Evolutionary conservation across 1,140 invertebrate genomes (phyloP).

Genomic region (Heliconius congener): DNA sequence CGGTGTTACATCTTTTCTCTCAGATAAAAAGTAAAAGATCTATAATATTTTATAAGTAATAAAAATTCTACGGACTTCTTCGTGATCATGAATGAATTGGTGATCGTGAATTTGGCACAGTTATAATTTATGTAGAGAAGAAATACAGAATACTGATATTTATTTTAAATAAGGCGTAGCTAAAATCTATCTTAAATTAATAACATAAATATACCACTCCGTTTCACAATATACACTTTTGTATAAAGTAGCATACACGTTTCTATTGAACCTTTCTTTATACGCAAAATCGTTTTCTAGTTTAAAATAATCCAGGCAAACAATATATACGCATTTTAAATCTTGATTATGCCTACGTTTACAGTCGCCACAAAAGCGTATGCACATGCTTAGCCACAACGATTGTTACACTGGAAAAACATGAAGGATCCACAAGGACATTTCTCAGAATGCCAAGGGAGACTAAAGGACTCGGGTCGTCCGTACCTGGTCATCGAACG

Average conservation of each 20-base stretch:
- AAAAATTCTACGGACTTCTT: too few relatives aligned
- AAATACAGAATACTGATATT: too few relatives aligned
- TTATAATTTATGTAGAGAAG: too few relatives aligned
- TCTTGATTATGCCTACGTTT: neutral
- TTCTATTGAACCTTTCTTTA: too few relatives aligned
- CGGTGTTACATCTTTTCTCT: neutral
- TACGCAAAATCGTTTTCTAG: too few relatives aligned
- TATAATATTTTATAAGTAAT: neutral
- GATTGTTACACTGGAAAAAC: slow-evolving; percentile 58
- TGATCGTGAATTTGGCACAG: too few relatives aligned
- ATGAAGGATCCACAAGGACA: slow-evolving; percentile 67
- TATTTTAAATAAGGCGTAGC: too few relatives aligned
- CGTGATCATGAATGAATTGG: too few relatives aligned
- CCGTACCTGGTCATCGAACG: slow-evolving; percentile 66
- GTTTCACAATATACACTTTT: too few relatives aligned
- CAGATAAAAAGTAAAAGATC: neutral
- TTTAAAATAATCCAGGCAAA: neutral
- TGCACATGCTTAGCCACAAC: slow-evolving; percentile 38
- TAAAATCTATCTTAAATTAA: too few relatives aligned
- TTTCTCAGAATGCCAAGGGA: slow-evolving; percentile 70
- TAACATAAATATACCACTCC: too few relatives aligned
- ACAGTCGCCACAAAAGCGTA: neutral
- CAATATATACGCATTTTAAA: neutral
- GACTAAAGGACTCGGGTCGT: slow-evolving; percentile 62
- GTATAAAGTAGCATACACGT: too few relatives aligned